phyloP scores from a whole-genome alignment of 1,140 invertebrate genomes.

The Thaumatotibia leucotreta region DNA sequence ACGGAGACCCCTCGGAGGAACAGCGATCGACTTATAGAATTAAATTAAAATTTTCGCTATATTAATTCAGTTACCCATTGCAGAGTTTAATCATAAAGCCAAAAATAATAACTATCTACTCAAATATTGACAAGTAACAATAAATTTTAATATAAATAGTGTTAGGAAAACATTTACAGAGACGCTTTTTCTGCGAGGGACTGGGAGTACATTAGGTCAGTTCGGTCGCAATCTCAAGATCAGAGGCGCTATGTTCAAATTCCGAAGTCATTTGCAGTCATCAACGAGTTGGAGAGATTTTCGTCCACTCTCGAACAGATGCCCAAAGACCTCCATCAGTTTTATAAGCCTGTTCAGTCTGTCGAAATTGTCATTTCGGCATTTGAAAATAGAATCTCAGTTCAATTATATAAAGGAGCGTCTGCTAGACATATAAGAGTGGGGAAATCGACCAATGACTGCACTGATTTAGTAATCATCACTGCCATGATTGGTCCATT shows the following conservation, averaged over 20 bases:
- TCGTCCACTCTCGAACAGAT: not conserved
- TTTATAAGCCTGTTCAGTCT: not conserved
- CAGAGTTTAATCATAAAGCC: conserved; percentile 2
- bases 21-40: conserved; percentile 55
- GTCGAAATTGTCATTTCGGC: conserved; percentile 24
- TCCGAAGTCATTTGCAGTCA: conserved; percentile 17
- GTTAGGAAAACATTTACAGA: conserved; percentile 65
- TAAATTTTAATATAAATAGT: conserved; percentile 56
- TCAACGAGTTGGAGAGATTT: not conserved
- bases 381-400: conserved; percentile 62
- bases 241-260: conserved; percentile 57
- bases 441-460: conserved; percentile 72
- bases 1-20: conserved; percentile 63
- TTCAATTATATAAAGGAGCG: conserved; percentile 51
- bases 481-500: conserved; percentile 75
- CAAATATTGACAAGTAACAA: conserved; percentile 43
- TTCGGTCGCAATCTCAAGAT: conserved; percentile 72
- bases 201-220: conserved; percentile 45
- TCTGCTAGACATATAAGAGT: conserved; percentile 72
- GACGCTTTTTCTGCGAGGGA: conserved; percentile 71
- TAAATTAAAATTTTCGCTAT: not conserved
- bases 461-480: conserved; percentile 55
- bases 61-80: conserved; percentile 3
- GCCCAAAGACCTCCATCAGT: not conserved
- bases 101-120: not conserved